Evolutionary conservation across 2,113 vertebrate genomes (phyloP).

Genomic region (Furnarius figulus): DNA sequence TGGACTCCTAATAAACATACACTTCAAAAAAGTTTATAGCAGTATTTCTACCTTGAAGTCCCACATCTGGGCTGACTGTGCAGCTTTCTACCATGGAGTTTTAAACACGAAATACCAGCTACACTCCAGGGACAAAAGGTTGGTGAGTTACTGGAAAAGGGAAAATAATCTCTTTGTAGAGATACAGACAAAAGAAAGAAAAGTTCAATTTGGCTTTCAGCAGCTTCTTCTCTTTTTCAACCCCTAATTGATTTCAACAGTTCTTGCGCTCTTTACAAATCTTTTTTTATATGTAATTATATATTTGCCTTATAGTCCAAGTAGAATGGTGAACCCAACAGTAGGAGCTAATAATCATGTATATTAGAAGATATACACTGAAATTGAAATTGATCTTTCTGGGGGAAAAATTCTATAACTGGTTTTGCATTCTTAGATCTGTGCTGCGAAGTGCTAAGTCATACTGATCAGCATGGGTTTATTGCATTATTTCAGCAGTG

Average conservation of each 20-base stretch:
- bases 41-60: background rate
- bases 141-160: background rate
- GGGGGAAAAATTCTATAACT: background rate
- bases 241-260: background rate
- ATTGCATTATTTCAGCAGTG: slow-evolving; percentile 19
- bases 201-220: background rate
- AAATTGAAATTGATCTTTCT: background rate
- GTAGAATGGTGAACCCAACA: background rate
- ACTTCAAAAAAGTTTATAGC: background rate
- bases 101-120: slow-evolving; percentile 22
- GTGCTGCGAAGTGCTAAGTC: slow-evolving; percentile 1
- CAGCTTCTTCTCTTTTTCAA: background rate
- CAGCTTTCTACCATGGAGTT: background rate
- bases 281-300: background rate
- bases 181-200: background rate
- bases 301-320: background rate
- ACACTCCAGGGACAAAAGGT: background rate
- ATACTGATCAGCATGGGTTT: slow-evolving; percentile 18
- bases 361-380: background rate
- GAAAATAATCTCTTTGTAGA: background rate
- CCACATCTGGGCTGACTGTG: background rate
- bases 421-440: background rate
- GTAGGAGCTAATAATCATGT: background rate
- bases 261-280: background rate
- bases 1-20: background rate